Percentiles rank a stretch among this genome's conserved stretches.
phyloP scores from a whole-genome alignment of 2,888 invertebrate genomes.

The Drosophila gaucha region DNA sequence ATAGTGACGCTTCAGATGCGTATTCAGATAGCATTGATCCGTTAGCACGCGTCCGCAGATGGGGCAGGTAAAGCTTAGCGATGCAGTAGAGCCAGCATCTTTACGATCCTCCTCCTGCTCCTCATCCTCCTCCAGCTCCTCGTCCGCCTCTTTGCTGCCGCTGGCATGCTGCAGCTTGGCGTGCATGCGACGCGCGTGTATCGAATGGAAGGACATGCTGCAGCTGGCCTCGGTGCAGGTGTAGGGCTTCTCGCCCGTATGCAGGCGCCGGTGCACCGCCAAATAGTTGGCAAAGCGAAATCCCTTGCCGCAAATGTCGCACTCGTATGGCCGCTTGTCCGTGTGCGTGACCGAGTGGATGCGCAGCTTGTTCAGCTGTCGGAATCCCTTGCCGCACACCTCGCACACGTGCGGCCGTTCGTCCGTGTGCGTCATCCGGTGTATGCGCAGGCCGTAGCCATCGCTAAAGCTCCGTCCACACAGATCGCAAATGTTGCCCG shows the following conservation, averaged over 20 bases:
- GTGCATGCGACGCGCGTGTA: conserved; percentile 65
- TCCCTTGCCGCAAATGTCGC: conserved; percentile 78
- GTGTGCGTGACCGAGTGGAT: conserved; percentile 80
- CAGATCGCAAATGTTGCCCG: conserved; percentile 50
- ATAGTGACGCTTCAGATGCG: conserved; percentile 76
- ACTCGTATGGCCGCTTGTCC: conserved; percentile 66
- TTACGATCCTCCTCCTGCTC: not conserved
- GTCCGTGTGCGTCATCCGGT: conserved; percentile 81
- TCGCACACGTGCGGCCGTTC: conserved; percentile 76
- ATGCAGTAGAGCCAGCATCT: conserved; percentile 2
- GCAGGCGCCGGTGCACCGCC: conserved; percentile 75
- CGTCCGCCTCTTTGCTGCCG: not conserved
- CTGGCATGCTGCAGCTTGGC: conserved; percentile 46
- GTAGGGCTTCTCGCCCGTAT: conserved; percentile 82
- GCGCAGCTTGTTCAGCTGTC: conserved; percentile 77
- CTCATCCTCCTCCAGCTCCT: not conserved
- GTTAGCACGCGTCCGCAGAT: conserved; percentile 71
- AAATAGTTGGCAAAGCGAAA: conserved; percentile 80
- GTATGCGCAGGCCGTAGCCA: conserved; percentile 77
- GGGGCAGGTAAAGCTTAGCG: conserved; percentile 65
- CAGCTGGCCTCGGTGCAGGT: conserved; percentile 52
- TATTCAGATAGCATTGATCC: conserved; percentile 77
- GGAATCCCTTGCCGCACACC: conserved; percentile 78
- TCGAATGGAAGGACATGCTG: conserved; percentile 58
- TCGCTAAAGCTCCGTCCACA: conserved; percentile 73